Evolutionary conservation across 2,113 vertebrate genomes (phyloP).

Genomic region (Dromiciops gliroides): DNA sequence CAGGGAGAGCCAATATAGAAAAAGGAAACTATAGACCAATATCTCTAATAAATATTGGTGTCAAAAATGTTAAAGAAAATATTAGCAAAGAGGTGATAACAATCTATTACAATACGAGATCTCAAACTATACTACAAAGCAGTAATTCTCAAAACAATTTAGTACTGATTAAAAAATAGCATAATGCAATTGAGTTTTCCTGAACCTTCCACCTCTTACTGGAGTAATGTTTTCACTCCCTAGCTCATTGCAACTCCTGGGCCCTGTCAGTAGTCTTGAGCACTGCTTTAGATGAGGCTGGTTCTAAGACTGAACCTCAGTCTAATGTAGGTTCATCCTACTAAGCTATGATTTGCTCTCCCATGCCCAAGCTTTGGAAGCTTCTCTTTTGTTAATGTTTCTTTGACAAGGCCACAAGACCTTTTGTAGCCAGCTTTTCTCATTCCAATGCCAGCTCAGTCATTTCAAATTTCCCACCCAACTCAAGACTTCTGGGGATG

Average conservation of each 20-base stretch:
- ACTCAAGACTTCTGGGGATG: neutral
- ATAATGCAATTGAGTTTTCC: neutral
- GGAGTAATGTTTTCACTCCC: neutral
- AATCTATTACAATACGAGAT: neutral
- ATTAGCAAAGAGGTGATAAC: no score
- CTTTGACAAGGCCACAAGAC: neutral
- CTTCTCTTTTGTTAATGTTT: neutral
- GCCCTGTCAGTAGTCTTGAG: neutral
- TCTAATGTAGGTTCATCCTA: neutral
- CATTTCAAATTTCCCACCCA: neutral
- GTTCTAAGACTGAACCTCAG: neutral
- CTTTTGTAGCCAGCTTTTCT: neutral
- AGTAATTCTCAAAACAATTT: neutral
- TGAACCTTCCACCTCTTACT: neutral
- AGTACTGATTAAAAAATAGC: neutral
- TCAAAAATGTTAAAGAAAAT: no score
- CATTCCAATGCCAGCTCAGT: neutral
- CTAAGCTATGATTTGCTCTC: neutral
- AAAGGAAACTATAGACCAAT: no score
- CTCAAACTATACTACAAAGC: neutral
- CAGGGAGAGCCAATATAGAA: no score
- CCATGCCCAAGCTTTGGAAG: neutral
- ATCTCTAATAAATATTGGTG: no score
- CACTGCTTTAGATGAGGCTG: neutral
- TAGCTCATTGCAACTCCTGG: neutral